Base-by-base conservation (phyloP, 2,113 vertebrate genomes). In the Hoplias malabaricus region DNA sequence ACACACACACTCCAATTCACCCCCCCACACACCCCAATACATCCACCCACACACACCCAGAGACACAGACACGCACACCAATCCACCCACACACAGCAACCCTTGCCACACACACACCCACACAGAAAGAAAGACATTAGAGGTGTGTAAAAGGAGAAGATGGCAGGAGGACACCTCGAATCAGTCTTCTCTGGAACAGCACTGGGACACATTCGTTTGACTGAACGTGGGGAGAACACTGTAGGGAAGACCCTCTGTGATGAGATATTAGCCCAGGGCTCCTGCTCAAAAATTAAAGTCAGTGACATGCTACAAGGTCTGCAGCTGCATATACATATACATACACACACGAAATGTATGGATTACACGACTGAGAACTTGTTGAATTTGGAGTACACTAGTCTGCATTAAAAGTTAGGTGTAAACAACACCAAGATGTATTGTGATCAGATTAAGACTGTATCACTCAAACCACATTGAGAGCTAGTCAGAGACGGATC, bases 201-300 rank as follows among this genome's bases (percentile, higher is more conserved):
- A 14, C n/a, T 56, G 54, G 53, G 38, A 69, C 50, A 57, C 72
- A 43, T 54, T 74, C 21, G 13, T 54, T 59, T 75, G 40, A 79
- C 5, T 65, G 72, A 71, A 46, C n/a, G 42, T 25, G 21, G 29
- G 33, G 29, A 73, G 54, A 63, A 71, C 40, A 34, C 65, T 23
- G 54, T 46, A 61, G 31, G 36, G n/a, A 19, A 8, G 27, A 21
- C 4, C 12, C 7, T 67, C 63, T 71, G 42, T 75, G 70, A 80
- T 77, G 50, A 42, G 43, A 56, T 59, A 73, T 76, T 54, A 82
- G 54, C 67, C 62, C 40, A 53, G 72, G 75, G 61, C 73, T 53
- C 40, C 66, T 62, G 38, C 61, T 78, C 40, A 46, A 80, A 73
- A 74, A 65, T 74, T 77, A 71, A 78, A 46, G 59, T 57, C 16